Conservation (phyloP, 1,140 invertebrate species). For the Heliconius hermathena region DNA sequence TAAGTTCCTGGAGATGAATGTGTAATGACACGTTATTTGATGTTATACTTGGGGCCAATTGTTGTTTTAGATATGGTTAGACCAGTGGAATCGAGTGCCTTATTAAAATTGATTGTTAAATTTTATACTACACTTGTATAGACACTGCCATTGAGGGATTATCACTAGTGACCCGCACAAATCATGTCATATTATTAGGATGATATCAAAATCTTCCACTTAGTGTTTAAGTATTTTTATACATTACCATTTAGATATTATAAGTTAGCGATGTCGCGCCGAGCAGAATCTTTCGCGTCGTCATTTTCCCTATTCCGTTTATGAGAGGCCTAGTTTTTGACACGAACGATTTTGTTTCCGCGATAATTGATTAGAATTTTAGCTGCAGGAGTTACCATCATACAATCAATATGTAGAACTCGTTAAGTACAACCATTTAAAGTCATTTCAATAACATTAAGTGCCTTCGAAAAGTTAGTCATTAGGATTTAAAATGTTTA, state of each 20-base stretch:
- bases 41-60: conserved; percentile 67
- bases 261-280: conserved; percentile 53
- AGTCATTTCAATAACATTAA: conserved; percentile 77
- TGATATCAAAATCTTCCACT: conserved; percentile 70
- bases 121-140: conserved; percentile 38
- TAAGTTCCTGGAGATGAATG: conserved; percentile 63
- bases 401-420: conserved; percentile 77
- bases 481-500: conserved; percentile 74
- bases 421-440: conserved; percentile 72
- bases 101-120: conserved; percentile 57
- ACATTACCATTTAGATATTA: conserved; percentile 78
- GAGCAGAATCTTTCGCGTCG: conserved; percentile 43
- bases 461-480: conserved; percentile 78
- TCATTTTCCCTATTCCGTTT: conserved; percentile 3
- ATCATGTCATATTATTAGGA: conserved; percentile 57
- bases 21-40: conserved; percentile 46
- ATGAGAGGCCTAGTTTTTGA: conserved; percentile 19
- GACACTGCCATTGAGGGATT: conserved; percentile 61
- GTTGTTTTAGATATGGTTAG: conserved; percentile 48
- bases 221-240: conserved; percentile 75
- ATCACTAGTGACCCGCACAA: conserved; percentile 52
- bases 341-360: conserved; percentile 43
- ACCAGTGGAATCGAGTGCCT: conserved; percentile 65
- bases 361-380: conserved; percentile 48
- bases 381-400: conserved; percentile 77